Percentiles rank a stretch among this genome's conserved stretches.
These are phyloP conservation scores for Paramacrobiotus metropolitanus DNA, from an alignment of 1,140 invertebrate genomes.

Conservation along the genomic window DNA sequence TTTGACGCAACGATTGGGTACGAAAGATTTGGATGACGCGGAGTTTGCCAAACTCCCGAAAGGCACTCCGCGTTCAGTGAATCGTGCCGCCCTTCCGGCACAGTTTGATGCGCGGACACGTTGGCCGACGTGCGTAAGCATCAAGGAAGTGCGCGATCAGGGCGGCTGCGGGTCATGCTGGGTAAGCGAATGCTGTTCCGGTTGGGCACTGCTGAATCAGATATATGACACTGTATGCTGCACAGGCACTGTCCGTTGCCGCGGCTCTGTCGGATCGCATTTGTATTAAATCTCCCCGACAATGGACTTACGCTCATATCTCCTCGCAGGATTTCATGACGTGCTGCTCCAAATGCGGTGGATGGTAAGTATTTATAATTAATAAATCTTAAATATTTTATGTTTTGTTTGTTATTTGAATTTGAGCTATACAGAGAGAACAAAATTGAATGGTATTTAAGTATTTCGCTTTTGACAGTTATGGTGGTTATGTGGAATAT, in stretches of 20 bases:
- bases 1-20: neutral
- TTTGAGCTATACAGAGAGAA: neutral
- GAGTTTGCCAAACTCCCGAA: neutral
- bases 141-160: neutral
- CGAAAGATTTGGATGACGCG: neutral
- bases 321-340: neutral
- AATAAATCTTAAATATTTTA: neutral
- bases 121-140: neutral
- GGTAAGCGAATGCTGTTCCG: too few relatives aligned
- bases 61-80: neutral
- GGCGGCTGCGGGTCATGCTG: neutral
- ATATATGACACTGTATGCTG: too few relatives aligned
- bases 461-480: slow-evolving; percentile 22
- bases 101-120: neutral
- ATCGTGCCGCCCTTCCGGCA: neutral
- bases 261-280: neutral
- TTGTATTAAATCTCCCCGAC: neutral
- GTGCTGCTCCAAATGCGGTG: neutral
- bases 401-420: neutral
- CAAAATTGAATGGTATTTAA: slow-evolving; percentile 21
- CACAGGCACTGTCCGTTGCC: neutral
- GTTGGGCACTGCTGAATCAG: too few relatives aligned
- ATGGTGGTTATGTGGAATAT: slow-evolving; percentile 21
- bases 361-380: neutral
- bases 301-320: neutral